Percentiles rank a stretch among this genome's conserved stretches.
These are phyloP conservation scores for Acrobasis suavella DNA, from an alignment of 2,888 invertebrate species.

Conservation along the genomic window DNA sequence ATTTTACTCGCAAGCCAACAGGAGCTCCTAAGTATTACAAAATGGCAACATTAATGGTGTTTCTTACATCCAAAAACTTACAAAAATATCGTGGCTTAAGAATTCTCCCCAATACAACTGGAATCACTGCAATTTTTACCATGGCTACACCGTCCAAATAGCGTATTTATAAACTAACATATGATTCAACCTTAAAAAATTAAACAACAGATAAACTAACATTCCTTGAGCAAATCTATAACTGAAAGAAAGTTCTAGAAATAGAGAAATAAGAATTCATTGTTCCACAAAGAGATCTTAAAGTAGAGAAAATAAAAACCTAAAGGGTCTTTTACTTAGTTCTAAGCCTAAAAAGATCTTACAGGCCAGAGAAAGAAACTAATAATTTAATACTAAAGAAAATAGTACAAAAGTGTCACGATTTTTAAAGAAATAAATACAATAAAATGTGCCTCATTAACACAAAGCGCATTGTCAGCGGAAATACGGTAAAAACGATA, in stretches of 20 bases:
- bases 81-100: constrained; percentile 9
- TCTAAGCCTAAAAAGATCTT: constrained; percentile 45
- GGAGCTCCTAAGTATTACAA: constrained; percentile 41
- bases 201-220: constrained; percentile 47
- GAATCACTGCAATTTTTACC: constrained; percentile 4
- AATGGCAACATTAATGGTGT: constrained; percentile 43
- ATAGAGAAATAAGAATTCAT: constrained; percentile 55
- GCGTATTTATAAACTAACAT: constrained; percentile 39
- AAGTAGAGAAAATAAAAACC: constrained; percentile 47
- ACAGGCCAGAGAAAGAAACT: constrained; percentile 47
- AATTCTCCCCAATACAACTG: background rate
- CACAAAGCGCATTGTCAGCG: constrained; percentile 12
- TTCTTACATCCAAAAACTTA: constrained; percentile 26
- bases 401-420: constrained; percentile 40
- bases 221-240: constrained; percentile 67
- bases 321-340: constrained; percentile 45
- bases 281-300: constrained; percentile 61
- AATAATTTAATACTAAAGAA: constrained; percentile 47
- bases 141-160: constrained; percentile 31
- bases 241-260: constrained; percentile 11
- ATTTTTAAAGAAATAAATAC: constrained; percentile 51
- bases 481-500: constrained; percentile 4
- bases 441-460: constrained; percentile 24
- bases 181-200: constrained; percentile 43
- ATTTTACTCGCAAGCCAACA: constrained; percentile 45